Percentiles rank a stretch among this genome's conserved stretches.
These are phyloP conservation scores for Osmerus eperlanus DNA, from an alignment of 2,113 vertebrate genomes.

Conservation along the genomic window DNA sequence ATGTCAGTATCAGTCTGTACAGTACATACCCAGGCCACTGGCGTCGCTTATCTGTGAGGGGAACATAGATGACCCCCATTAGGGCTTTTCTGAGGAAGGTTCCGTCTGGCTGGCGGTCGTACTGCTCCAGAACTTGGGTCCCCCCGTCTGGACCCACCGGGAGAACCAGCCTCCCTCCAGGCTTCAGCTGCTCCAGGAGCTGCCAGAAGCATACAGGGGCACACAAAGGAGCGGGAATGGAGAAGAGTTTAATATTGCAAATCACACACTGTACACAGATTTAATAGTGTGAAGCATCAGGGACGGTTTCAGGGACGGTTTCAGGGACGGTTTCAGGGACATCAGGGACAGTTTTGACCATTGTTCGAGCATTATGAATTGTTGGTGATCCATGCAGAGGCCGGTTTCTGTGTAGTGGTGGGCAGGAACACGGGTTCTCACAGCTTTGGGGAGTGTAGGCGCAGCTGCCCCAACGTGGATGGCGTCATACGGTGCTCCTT, in stretches of 20 bases:
- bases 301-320: too few species aligned
- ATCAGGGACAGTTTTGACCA: too few species aligned
- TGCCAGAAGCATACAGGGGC: conserved; percentile 32
- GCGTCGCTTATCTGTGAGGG: conserved; percentile 82
- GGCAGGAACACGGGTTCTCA: conserved; percentile 50
- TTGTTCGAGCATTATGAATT: too few species aligned
- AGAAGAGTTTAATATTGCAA: too few species aligned
- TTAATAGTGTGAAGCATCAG: too few species aligned
- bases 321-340: too few species aligned
- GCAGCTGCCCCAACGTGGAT: conserved; percentile 90
- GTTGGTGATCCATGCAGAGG: neutral
- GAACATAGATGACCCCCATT: conserved; percentile 89
- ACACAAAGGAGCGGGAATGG: neutral
- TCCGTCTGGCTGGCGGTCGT: conserved; percentile 81
- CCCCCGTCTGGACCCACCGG: conserved; percentile 83
- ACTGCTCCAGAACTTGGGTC: conserved; percentile 85
- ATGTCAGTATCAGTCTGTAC: neutral
- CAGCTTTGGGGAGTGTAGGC: conserved; percentile 76
- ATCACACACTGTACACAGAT: too few species aligned
- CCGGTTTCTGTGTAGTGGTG: neutral
- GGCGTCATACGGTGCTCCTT: conserved; percentile 84
- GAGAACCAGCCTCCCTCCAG: conserved; percentile 81
- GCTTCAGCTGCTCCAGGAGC: conserved; percentile 86
- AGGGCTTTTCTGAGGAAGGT: conserved; percentile 77
- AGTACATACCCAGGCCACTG: conserved; percentile 82